phyloP scores from a whole-genome alignment of 2,113 vertebrate species.

The Pleuronectes platessa region DNA sequence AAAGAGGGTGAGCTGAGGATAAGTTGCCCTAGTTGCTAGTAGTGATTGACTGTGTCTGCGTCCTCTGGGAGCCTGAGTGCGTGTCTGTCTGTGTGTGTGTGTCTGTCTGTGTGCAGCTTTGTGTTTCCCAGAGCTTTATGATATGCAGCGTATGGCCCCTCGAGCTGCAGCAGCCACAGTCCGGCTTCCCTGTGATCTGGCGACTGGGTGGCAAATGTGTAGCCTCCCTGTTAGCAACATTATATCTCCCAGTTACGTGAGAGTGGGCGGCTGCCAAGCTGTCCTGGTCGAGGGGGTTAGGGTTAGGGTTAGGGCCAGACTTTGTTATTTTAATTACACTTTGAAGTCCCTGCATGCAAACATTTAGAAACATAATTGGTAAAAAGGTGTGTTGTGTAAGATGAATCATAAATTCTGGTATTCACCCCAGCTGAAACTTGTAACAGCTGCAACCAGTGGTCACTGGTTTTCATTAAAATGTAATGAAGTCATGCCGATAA shows the following conservation, averaged over 20 bases:
- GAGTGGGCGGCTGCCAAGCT: conserved; percentile 10
- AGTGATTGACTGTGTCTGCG: conserved; percentile 66
- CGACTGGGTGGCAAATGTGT: conserved; percentile 60
- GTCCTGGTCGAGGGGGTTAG: background rate
- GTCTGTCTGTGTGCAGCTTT: conserved; percentile 7
- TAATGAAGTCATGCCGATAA: background rate
- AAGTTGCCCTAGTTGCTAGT: conserved; percentile 74
- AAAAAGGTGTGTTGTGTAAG: background rate
- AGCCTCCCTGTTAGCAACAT: conserved; percentile 49
- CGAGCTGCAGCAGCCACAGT: conserved; percentile 29
- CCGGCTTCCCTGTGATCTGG: conserved; percentile 42
- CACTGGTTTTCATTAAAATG: conserved; percentile 10
- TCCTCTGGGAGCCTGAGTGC: conserved; percentile 26
- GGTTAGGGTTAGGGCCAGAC: no score
- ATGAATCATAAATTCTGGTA: background rate
- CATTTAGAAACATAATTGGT: background rate
- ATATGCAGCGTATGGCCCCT: conserved; percentile 41
- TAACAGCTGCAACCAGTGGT: conserved; percentile 4
- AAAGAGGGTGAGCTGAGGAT: conserved; percentile 60
- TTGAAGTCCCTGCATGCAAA: background rate
- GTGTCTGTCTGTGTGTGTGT: conserved; percentile 12
- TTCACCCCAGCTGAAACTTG: background rate
- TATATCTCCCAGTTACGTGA: conserved; percentile 31
- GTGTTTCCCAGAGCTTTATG: conserved; percentile 59
- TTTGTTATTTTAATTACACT: conserved; percentile 10